phyloP scores from a whole-genome alignment of 1,140 invertebrate species.

The Meloidogyne floridensis region DNA sequence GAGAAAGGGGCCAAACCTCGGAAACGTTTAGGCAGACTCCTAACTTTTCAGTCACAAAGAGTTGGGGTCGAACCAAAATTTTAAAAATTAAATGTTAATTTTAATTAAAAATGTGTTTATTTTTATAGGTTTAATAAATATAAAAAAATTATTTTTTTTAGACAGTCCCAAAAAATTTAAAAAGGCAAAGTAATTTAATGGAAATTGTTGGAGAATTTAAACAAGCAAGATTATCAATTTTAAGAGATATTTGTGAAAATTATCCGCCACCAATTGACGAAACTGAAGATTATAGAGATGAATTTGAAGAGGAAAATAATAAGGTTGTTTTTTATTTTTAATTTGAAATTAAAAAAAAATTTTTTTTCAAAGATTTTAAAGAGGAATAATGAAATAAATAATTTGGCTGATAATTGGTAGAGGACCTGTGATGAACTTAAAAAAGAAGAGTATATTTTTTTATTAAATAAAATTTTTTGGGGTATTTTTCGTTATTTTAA shows the following conservation, averaged over 20 bases:
- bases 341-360: neutral
- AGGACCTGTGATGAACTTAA: neutral
- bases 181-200: constrained; percentile 25
- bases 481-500: too few species aligned
- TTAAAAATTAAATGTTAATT: too few species aligned
- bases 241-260: constrained; percentile 27
- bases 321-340: neutral
- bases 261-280: neutral
- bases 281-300: neutral
- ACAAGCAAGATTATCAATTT: constrained; percentile 28
- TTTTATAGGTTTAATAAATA: neutral
- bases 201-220: constrained; percentile 32
- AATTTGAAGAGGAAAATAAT: neutral
- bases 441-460: neutral
- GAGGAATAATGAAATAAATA: neutral
- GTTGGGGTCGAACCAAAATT: too few species aligned
- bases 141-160: constrained; percentile 7
- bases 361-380: neutral
- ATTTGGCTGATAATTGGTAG: neutral
- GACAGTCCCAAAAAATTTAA: constrained; percentile 50
- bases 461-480: neutral
- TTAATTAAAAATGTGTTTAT: too few species aligned
- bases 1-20: too few species aligned
- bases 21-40: too few species aligned
- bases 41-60: too few species aligned